phyloP scores from a whole-genome alignment of 2,113 vertebrate genomes.

The Pandion haliaetus region DNA sequence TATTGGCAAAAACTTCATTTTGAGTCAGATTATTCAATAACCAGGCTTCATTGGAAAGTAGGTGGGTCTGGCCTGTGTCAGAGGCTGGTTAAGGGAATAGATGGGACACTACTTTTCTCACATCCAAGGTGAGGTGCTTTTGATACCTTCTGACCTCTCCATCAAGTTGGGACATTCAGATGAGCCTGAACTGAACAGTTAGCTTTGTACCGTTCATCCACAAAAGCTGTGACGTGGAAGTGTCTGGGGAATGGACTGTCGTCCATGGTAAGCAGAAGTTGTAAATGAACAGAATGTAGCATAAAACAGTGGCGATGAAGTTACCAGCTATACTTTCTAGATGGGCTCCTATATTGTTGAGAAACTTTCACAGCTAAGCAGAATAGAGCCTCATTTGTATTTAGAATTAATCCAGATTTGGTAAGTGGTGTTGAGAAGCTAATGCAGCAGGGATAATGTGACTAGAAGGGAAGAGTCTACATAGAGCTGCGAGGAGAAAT shows the following conservation, averaged over 20 bases:
- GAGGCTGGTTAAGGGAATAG: not conserved
- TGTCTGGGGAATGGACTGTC: not conserved
- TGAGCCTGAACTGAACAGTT: not conserved
- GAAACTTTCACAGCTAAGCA: not conserved
- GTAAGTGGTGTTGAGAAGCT: not conserved
- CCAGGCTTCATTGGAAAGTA: not conserved
- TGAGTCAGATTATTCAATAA: not conserved
- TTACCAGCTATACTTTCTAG: not conserved
- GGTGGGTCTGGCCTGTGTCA: not conserved
- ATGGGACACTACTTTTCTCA: not conserved
- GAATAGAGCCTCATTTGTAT: not conserved
- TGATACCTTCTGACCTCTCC: not conserved
- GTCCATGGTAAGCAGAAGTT: not conserved
- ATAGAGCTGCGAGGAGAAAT: not conserved
- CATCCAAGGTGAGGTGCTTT: not conserved
- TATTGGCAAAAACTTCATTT: not conserved
- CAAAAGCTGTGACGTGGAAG: not conserved
- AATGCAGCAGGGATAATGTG: not conserved
- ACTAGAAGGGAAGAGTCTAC: not conserved
- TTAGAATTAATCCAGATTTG: not conserved
- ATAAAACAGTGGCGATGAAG: not conserved
- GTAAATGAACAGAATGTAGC: not conserved
- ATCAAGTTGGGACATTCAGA: not conserved
- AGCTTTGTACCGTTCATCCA: not conserved
- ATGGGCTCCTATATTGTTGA: not conserved